Evolutionary conservation across 1,140 invertebrate genomes (phyloP).

Genomic region (Diabrotica undecimpunctata): DNA sequence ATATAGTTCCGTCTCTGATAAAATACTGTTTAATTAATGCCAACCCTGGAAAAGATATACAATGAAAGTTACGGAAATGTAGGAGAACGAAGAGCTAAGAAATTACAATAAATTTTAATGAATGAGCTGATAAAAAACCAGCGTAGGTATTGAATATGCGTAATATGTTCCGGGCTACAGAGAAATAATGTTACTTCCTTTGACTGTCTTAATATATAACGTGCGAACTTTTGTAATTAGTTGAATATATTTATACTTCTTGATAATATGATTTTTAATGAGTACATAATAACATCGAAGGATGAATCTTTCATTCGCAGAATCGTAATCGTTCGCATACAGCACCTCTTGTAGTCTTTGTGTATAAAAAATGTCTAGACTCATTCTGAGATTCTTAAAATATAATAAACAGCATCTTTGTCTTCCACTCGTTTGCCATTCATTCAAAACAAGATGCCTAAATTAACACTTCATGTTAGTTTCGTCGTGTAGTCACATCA

Average conservation of each 20-base stretch:
- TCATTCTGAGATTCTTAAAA: slow-evolving; percentile 4
- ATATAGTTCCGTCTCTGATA: too few relatives aligned
- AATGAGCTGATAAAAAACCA: slow-evolving; percentile 9
- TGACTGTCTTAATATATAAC: slow-evolving; percentile 27
- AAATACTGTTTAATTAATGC: too few relatives aligned
- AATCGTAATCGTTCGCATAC: neutral
- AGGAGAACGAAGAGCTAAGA: neutral
- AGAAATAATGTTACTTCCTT: slow-evolving; percentile 19
- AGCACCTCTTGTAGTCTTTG: neutral
- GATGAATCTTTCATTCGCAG: neutral
- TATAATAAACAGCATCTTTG: slow-evolving; percentile 7
- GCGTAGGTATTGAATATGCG: slow-evolving; percentile 11
- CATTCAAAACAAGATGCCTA: neutral
- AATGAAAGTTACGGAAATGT: slow-evolving; percentile 8
- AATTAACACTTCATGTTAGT: neutral
- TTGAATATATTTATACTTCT: slow-evolving; percentile 7
- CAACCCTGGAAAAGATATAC: too few relatives aligned
- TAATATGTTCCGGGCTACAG: slow-evolving; percentile 24
- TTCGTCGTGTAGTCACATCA: neutral
- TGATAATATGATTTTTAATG: slow-evolving; percentile 13
- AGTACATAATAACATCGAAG: neutral
- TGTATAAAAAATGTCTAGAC: slow-evolving; percentile 17
- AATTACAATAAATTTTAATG: slow-evolving; percentile 11
- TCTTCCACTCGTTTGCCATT: neutral
- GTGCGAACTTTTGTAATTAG: slow-evolving; percentile 32